A percentile compares a stretch with the other conserved stretches of the same genome.
Evolutionary conservation across 2,113 vertebrate genomes (phyloP).

Genomic region (Xenus cinereus): DNA sequence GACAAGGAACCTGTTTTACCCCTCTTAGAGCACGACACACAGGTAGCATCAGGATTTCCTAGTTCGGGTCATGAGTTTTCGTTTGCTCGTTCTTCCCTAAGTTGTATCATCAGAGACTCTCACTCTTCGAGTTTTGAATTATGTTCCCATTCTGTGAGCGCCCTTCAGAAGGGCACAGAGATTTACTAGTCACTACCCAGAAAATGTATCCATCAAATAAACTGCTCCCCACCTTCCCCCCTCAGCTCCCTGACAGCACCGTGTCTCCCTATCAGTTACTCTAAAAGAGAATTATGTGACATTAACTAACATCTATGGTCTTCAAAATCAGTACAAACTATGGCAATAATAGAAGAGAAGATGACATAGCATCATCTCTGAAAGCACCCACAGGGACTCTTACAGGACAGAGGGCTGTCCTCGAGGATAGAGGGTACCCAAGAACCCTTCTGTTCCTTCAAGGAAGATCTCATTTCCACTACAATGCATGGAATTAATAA

Average conservation of each 20-base stretch:
- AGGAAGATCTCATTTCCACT: neutral
- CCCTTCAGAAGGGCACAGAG: conserved; percentile 9
- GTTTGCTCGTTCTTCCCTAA: neutral
- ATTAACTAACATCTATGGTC: neutral
- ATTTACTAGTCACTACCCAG: neutral
- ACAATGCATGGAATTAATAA: neutral
- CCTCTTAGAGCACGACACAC: neutral
- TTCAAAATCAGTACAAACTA: neutral
- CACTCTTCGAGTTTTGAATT: neutral
- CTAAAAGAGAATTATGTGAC: neutral
- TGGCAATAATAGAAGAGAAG: neutral
- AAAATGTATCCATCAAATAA: conserved; percentile 13
- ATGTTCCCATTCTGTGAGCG: neutral
- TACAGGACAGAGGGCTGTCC: neutral
- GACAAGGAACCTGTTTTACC: neutral
- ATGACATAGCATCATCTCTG: neutral
- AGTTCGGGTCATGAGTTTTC: neutral
- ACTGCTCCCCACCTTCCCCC: neutral
- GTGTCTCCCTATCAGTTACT: neutral
- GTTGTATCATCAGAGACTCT: neutral
- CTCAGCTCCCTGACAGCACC: neutral
- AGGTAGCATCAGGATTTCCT: neutral
- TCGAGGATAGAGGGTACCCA: neutral
- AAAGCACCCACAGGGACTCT: neutral
- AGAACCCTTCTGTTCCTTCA: neutral